phyloP scores from a whole-genome alignment of 2,797 vertebrate genomes.

The Galagoides demidoff region DNA sequence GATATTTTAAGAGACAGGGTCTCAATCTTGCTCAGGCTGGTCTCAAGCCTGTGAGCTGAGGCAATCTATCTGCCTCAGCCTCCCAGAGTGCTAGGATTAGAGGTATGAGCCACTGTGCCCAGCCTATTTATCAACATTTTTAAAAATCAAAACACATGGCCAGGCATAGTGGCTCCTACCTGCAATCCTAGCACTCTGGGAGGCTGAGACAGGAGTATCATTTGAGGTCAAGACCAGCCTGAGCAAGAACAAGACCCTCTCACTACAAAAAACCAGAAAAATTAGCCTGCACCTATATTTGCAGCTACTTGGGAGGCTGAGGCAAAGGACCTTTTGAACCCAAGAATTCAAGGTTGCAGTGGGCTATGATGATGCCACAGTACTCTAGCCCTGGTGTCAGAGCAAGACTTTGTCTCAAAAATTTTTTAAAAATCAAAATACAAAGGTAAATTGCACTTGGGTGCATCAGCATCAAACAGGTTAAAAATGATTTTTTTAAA shows the following conservation, averaged over 20 bases:
- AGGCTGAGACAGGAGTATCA: neutral
- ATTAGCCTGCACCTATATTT: neutral
- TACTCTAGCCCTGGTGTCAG: neutral
- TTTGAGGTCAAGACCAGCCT: neutral
- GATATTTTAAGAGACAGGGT: no score
- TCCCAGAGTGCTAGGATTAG: no score
- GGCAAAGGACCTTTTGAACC: neutral
- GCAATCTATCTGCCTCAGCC: no score
- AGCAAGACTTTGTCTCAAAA: neutral
- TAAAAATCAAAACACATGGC: neutral
- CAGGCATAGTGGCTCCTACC: neutral
- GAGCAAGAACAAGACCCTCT: neutral
- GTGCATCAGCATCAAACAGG: neutral
- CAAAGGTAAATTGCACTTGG: neutral
- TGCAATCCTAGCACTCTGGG: neutral
- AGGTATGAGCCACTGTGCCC: no score
- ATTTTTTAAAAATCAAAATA: neutral
- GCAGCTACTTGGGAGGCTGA: neutral
- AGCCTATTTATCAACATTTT: neutral
- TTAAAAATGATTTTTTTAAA: neutral
- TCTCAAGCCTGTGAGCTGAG: no score
- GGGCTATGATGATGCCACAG: neutral
- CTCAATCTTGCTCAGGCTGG: no score
- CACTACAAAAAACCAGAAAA: neutral
- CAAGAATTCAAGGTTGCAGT: neutral